Base-by-base conservation (phyloP, 2,797 vertebrate genomes). In the Tiaroga cobitis region DNA sequence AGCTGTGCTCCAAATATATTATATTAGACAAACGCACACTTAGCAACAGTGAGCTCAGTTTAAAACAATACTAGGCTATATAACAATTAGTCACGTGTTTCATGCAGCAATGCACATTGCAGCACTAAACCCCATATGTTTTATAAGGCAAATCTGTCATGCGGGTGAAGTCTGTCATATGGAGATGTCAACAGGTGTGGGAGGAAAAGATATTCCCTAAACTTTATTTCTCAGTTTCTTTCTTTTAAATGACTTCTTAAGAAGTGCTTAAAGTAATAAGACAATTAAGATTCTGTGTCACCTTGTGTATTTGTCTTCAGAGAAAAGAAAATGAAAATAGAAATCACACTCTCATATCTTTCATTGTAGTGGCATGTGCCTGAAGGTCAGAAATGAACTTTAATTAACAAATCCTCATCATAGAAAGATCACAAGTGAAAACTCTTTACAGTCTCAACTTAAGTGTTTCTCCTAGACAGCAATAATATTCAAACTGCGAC, bases 1-100 rank as follows among this genome's bases (percentile, higher is more conserved):
- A 86, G 79, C 80, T 86, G 74, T 86, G 80, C 39, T 83, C 73
- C 85, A 82, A 76, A 82, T 82, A 78, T 84, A 84, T 77, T 82
- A 78, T 84, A 84, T 77, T 84, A 78, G 67, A 82, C 63, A 82
- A 82, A 79, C 51, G 65, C 78, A 82, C 51, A 76, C 61, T 49
- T 69, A 49, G 43, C 54, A 59, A 63, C 75, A 78, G 6, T 68
- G 76, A 84, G 49, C 29, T 67, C 39, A 51, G 56, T 16, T 8
- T 24, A 19, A 61, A 83, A 51, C 67, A 70, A 49, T 69, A 51
- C 15, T 18, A 34, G 29, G 13, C 51, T 79, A 70, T 72, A 61
- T 43, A 80, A 85, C 51, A 61, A 79, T 76, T 37, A 68, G 49
- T 59, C 54, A 34, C 2, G 0, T 41, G 15, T 29, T 46, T 29